These are phyloP conservation scores for Acestrorhynchus altus DNA, from an alignment of 2,797 vertebrate species.

Conservation along the genomic window DNA sequence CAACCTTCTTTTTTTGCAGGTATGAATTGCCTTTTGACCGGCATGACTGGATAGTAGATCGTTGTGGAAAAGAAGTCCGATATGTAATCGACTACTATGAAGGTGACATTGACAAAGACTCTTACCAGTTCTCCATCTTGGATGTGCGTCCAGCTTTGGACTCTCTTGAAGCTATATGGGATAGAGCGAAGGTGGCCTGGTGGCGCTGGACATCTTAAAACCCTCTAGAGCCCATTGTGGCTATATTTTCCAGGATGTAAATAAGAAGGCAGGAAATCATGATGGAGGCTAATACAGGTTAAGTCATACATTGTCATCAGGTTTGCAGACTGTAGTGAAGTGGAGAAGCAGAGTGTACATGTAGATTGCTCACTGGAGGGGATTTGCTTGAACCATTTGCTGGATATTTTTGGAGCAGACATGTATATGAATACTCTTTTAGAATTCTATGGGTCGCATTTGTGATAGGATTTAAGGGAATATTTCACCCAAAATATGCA, in stretches of 20 bases:
- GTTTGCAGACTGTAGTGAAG: not conserved
- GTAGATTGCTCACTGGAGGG: not conserved
- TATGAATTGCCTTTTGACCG: conserved; percentile 96
- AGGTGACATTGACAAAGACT: conserved; percentile 83
- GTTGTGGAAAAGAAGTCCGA: conserved; percentile 92
- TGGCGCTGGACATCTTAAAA: conserved; percentile 94
- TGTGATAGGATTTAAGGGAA: not conserved
- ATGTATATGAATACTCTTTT: not conserved
- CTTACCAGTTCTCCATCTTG: conserved; percentile 91
- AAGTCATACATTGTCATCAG: not conserved
- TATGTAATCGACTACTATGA: conserved; percentile 98
- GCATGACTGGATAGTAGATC: conserved; percentile 94
- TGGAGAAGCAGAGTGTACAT: not conserved
- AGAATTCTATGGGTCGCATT: not conserved
- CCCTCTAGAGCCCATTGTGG: not conserved
- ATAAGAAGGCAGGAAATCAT: not conserved
- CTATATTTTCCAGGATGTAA: not conserved
- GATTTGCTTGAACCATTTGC: not conserved
- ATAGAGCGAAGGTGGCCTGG: conserved; percentile 94
- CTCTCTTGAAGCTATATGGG: conserved; percentile 90
- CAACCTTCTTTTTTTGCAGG: conserved; percentile 67
- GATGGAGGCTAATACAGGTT: not conserved
- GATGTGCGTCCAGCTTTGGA: conserved; percentile 94
- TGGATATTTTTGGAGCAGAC: not conserved
- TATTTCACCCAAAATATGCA: not conserved